These are phyloP conservation scores for Rhea americana DNA, from an alignment of 2,113 vertebrate species.

Conservation along the genomic window DNA sequence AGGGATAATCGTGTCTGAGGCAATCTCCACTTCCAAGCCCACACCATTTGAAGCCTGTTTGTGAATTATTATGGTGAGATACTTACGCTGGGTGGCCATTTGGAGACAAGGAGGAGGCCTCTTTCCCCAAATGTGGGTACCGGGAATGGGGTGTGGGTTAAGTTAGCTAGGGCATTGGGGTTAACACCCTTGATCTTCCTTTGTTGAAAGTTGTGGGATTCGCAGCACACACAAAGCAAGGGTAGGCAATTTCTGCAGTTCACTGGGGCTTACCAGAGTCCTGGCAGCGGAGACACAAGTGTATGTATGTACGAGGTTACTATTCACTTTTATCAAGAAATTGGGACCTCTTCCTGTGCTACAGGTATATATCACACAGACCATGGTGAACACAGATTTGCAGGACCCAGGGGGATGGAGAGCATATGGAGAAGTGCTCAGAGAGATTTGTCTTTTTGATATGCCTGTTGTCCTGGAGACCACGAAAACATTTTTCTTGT, in stretches of 20 bases:
- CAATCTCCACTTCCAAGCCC: conserved; percentile 4
- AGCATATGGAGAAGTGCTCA: background rate
- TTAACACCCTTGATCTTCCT: conserved; percentile 49
- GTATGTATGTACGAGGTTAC: background rate
- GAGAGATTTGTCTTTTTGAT: background rate
- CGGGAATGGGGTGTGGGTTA: conserved; percentile 13
- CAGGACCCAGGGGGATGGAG: background rate
- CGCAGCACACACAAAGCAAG: background rate
- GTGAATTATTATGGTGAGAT: conserved; percentile 53
- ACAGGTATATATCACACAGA: background rate
- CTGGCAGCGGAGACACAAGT: background rate
- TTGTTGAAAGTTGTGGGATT: conserved; percentile 21
- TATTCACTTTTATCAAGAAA: background rate
- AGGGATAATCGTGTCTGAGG: conserved; percentile 42
- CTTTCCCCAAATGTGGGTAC: background rate
- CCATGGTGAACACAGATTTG: accelerated
- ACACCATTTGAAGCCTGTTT: background rate
- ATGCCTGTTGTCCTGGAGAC: background rate
- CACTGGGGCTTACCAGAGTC: background rate
- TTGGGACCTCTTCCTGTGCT: background rate
- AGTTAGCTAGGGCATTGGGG: background rate
- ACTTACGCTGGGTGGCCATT: conserved; percentile 19
- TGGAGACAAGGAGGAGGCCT: conserved; percentile 8
- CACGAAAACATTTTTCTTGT: background rate
- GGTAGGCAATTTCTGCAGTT: background rate